phyloP scores from a whole-genome alignment of 2,113 vertebrate species.

The Ammodytes marinus region DNA sequence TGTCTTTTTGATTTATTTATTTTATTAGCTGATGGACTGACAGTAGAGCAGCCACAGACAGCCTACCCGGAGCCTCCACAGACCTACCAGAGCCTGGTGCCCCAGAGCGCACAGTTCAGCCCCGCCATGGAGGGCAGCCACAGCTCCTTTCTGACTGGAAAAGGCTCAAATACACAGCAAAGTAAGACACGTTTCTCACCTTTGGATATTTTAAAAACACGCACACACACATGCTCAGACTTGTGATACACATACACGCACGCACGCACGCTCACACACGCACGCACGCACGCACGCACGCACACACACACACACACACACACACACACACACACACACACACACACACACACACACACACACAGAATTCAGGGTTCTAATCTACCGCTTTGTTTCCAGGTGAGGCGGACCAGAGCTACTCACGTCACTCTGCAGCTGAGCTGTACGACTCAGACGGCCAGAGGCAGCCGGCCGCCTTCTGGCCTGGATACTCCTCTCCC shows the following conservation, averaged over 20 bases:
- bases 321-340: too few species aligned
- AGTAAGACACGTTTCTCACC: constrained; percentile 52
- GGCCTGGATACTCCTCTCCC: constrained; percentile 79
- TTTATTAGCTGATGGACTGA: constrained; percentile 56
- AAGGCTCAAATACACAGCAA: constrained; percentile 48
- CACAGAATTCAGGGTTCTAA: neutral
- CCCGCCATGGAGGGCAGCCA: constrained; percentile 69
- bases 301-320: too few species aligned
- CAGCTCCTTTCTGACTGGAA: constrained; percentile 70
- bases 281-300: too few species aligned
- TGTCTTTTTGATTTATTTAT: neutral
- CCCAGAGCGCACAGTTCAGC: constrained; percentile 77
- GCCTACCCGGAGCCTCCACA: constrained; percentile 81
- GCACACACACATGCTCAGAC: too few species aligned
- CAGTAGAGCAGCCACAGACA: constrained; percentile 66
- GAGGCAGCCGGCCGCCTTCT: constrained; percentile 73
- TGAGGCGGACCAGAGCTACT: constrained; percentile 73
- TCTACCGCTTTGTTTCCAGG: constrained; percentile 53
- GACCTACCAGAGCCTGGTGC: constrained; percentile 81
- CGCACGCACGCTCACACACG: too few species aligned
- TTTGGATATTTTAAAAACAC: neutral
- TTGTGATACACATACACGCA: too few species aligned
- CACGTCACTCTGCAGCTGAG: constrained; percentile 26
- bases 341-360: too few species aligned
- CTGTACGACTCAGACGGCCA: constrained; percentile 75